Conservation (phyloP, 2,888 invertebrate species). For the Serrognathus titanus region DNA sequence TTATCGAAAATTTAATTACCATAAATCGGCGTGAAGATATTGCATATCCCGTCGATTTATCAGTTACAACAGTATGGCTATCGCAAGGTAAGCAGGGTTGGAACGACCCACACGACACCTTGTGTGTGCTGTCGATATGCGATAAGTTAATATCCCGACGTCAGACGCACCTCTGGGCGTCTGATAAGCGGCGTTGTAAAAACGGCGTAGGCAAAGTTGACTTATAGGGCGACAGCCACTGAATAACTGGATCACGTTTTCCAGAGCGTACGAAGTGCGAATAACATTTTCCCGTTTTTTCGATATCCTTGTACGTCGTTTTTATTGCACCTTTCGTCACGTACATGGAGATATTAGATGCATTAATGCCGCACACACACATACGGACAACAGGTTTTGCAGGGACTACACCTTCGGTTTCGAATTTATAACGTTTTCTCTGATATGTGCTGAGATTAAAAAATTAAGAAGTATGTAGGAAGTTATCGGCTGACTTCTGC, state of each 20-base stretch:
- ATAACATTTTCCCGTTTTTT: constrained; percentile 1
- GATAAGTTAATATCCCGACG: constrained; percentile 34
- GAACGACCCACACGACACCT: constrained; percentile 32
- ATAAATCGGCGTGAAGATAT: constrained; percentile 19
- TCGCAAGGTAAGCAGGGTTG: constrained; percentile 9
- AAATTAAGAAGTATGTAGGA: too few relatives aligned
- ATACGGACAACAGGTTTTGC: too few relatives aligned
- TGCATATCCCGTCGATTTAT: constrained; percentile 21
- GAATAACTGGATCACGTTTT: constrained; percentile 1
- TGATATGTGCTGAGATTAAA: too few relatives aligned
- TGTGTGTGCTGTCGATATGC: constrained; percentile 27
- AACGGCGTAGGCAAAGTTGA: constrained; percentile 3
- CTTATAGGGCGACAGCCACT: constrained; percentile 1
- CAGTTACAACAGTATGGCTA: constrained; percentile 4
- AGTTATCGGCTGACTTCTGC: too few relatives aligned
- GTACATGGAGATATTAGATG: background rate
- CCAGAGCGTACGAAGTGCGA: background rate
- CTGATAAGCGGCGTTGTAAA: constrained; percentile 17
- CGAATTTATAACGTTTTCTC: too few relatives aligned
- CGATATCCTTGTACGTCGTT: background rate
- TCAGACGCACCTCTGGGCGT: constrained; percentile 17
- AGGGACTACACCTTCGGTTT: too few relatives aligned
- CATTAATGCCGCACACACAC: too few relatives aligned
- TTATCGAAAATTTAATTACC: constrained; percentile 23
- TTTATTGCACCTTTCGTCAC: background rate